Conservation (phyloP, 2,888 invertebrate species). For the Thecocarcelia acutangulata region DNA sequence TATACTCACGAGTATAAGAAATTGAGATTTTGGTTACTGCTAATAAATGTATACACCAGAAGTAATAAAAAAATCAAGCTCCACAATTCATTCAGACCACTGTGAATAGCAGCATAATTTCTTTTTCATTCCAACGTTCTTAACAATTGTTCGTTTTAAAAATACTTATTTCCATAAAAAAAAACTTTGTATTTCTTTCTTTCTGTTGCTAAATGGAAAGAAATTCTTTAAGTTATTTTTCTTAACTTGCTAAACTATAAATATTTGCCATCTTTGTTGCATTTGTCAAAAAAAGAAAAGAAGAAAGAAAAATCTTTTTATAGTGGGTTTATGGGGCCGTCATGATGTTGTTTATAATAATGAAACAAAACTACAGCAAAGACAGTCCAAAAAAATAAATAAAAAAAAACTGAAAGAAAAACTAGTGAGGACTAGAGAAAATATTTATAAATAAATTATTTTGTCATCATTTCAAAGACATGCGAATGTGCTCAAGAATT, state of each 20-base stretch:
- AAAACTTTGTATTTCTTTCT: conserved; percentile 21
- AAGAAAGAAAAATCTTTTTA: conserved; percentile 34
- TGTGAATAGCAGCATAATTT: no score
- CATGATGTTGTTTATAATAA: conserved; percentile 11
- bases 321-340: conserved; percentile 48
- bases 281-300: conserved; percentile 42
- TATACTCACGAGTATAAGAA: no score
- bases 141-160: conserved; percentile 4
- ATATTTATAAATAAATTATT: conserved; percentile 63
- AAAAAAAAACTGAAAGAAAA: not conserved
- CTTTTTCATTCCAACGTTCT: conserved; percentile 1
- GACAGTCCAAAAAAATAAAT: not conserved
- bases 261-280: conserved; percentile 51
- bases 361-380: not conserved
- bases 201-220: conserved; percentile 1
- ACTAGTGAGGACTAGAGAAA: conserved; percentile 32
- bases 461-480: conserved; percentile 58
- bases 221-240: conserved; percentile 30
- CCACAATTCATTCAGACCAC: no score
- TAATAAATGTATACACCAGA: no score
- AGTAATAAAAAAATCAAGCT: no score
- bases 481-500: not conserved
- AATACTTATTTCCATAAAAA: not conserved
- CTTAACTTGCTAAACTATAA: not conserved
- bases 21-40: no score